These are phyloP conservation scores for Neomicropteryx cornuta DNA, from an alignment of 1,140 invertebrate species.

Conservation along the genomic window DNA sequence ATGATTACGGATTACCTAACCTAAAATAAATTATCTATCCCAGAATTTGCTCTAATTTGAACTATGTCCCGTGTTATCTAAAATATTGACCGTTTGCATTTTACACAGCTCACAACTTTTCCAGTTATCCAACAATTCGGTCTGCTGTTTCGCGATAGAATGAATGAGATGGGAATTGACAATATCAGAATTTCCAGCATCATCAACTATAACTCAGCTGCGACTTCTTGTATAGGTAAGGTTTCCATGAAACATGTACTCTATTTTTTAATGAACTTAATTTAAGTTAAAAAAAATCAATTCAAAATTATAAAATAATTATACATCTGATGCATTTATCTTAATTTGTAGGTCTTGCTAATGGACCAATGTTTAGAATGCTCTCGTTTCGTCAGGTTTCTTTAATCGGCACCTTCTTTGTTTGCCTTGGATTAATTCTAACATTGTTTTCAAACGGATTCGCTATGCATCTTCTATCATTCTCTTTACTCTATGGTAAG, in stretches of 20 bases:
- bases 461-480: conserved; percentile 44
- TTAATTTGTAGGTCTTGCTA: conserved; percentile 41
- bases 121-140: conserved; percentile 56
- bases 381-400: conserved; percentile 53
- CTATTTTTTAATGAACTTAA: too few relatives aligned
- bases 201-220: conserved; percentile 53
- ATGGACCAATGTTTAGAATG: conserved; percentile 51
- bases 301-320: too few relatives aligned
- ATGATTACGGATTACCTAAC: too few relatives aligned
- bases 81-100: too few relatives aligned
- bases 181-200: conserved; percentile 51
- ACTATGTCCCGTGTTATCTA: too few relatives aligned
- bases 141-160: conserved; percentile 49
- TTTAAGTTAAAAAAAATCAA: too few relatives aligned
- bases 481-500: conserved; percentile 46
- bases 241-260: too few relatives aligned
- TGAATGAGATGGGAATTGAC: conserved; percentile 41
- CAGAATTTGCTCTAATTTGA: too few relatives aligned
- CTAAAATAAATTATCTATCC: too few relatives aligned
- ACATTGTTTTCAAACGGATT: conserved; percentile 47
- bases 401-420: conserved; percentile 41
- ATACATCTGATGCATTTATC: too few relatives aligned
- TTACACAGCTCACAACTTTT: conserved; percentile 50
- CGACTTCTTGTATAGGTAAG: conserved; percentile 48
- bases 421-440: conserved; percentile 39